Evolutionary conservation across 2,888 invertebrate species (phyloP), one percentile per base, ranked within the genome.

Genomic region (Parelbella ahira): DNA sequence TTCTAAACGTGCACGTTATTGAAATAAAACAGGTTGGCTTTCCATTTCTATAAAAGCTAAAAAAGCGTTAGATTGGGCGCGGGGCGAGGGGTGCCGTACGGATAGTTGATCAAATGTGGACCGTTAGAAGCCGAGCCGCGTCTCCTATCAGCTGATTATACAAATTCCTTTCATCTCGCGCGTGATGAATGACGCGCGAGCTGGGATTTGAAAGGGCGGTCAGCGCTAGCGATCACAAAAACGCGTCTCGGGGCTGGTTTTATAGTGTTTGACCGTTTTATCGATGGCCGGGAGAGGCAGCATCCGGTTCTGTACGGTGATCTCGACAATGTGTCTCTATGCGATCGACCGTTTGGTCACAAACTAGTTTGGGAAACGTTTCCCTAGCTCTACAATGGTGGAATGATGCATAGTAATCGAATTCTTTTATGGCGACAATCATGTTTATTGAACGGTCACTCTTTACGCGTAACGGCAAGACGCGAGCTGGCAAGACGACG

Each of bases 251-350:
- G 71, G 76, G 80, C 78, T 66, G 72, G 73, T 72, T 74, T 67
- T 68, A 68, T 75, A 79, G 65, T 53, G 70, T 62, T 71, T 66
- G 77, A 76, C 77, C 80, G 81, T 81, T 82, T 71, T 66, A 72
- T 76, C 76, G 78, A 73, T 68, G 68, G 65, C 62, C 65, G 68
- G 34, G 71, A 72, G 69, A 70, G 57, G 61, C 86, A 84, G 86
- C 87, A 81, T 84, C 87, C 86, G 84, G 86, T 86, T 83, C 68
- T 83, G 70, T 67, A 79, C 77, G 72, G 69, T 73, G 71, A 77
- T 76, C 76, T 73, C 68, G 58, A 82, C 83, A 81, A 80, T 80
- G 75, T 60, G 65, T 54, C 61, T 77, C 75, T 75, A 71, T 67
- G 71, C 60, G 73, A 70, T 60, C 65, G 72, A 62, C 73, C 76